These are phyloP conservation scores for Sternarchorhynchus goeldii DNA, from an alignment of 2,797 vertebrate species.

Conservation along the genomic window DNA sequence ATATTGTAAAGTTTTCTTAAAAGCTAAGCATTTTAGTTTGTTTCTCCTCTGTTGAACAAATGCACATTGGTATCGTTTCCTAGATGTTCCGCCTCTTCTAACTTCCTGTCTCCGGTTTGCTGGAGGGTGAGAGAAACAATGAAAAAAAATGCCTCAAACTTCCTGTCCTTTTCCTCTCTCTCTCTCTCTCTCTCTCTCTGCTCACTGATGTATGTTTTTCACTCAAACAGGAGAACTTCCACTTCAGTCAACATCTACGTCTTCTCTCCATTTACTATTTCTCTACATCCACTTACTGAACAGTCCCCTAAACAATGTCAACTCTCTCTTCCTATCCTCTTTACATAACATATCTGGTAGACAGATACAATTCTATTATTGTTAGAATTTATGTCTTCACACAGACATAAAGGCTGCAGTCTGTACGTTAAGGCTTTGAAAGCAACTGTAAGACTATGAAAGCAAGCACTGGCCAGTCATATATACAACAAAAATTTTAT, in stretches of 20 bases:
- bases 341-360: no score
- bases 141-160: slow-evolving; percentile 41
- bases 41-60: slow-evolving; percentile 15
- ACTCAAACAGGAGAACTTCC: slow-evolving; percentile 3
- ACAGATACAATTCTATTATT: no score
- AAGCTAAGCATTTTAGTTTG: neutral
- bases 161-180: slow-evolving; percentile 34
- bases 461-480: no score
- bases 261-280: neutral
- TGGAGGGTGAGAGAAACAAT: slow-evolving; percentile 49
- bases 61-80: slow-evolving; percentile 33
- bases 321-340: no score
- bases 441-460: neutral
- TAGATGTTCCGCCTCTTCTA: slow-evolving; percentile 37
- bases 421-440: slow-evolving; percentile 11
- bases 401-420: neutral
- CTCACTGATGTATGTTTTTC: neutral
- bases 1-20: neutral
- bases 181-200: slow-evolving; percentile 8
- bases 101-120: slow-evolving; percentile 48
- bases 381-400: neutral
- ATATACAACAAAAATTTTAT: neutral
- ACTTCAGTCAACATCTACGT: neutral
- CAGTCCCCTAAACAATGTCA: no score
- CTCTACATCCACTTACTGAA: neutral